These are phyloP conservation scores for Crocuta crocuta DNA, from an alignment of 2,113 vertebrate genomes.

Conservation along the genomic window DNA sequence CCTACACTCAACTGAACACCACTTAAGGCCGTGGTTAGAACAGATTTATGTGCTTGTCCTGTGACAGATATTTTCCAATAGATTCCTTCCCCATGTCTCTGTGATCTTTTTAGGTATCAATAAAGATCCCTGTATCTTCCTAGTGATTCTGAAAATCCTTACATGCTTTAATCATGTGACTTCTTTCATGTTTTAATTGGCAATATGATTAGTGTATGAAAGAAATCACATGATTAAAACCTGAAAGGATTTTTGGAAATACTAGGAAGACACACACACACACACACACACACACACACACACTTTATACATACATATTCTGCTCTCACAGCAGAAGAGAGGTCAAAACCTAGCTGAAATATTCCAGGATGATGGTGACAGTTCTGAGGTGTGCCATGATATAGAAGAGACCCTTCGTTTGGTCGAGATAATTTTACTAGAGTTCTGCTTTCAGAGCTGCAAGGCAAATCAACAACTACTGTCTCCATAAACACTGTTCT, in stretches of 20 bases:
- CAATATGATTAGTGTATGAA: not conserved
- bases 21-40: not conserved
- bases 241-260: slow-evolving; percentile 45
- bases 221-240: not conserved
- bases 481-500: not conserved
- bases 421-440: not conserved
- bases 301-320: not conserved
- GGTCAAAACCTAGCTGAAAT: not conserved
- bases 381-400: not conserved
- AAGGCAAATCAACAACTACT: not conserved
- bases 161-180: not conserved
- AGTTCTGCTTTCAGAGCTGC: slow-evolving; percentile 10
- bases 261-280: not conserved
- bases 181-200: not conserved
- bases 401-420: not conserved
- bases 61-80: slow-evolving; percentile 12
- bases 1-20: not conserved
- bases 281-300: not conserved
- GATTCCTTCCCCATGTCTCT: not conserved
- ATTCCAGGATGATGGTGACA: not conserved
- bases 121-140: not conserved
- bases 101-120: not conserved
- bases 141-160: slow-evolving; percentile 51
- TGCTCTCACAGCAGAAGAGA: not conserved
- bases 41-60: not conserved